These are phyloP conservation scores for Therioaphis trifolii DNA, from an alignment of 2,888 invertebrate genomes.

Conservation along the genomic window DNA sequence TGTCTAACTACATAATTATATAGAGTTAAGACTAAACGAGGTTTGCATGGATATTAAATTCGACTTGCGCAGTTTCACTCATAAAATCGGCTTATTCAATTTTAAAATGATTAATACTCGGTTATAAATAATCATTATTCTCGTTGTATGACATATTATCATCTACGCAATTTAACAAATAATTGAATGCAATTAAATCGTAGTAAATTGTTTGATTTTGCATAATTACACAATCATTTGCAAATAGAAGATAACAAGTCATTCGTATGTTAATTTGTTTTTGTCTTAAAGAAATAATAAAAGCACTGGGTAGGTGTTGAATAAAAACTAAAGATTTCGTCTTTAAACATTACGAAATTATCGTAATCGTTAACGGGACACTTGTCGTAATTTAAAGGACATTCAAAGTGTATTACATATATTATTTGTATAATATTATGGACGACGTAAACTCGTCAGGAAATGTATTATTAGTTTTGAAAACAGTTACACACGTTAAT, in stretches of 20 bases:
- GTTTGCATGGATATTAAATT: background rate
- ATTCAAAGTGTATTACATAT: background rate
- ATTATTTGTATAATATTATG: background rate
- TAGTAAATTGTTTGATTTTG: conserved; percentile 12
- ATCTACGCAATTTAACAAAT: background rate
- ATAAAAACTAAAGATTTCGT: background rate
- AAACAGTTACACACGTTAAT: background rate
- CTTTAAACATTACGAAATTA: background rate
- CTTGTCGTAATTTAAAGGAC: background rate
- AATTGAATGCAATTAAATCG: conserved; percentile 28
- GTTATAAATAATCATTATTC: background rate
- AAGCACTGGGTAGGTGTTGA: background rate
- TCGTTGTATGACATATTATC: background rate
- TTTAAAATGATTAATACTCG: background rate
- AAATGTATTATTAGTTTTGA: background rate
- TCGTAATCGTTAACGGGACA: background rate
- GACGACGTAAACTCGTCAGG: background rate
- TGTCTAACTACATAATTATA: too few relatives aligned
- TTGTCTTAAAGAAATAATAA: conserved; percentile 10
- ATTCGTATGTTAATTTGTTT: conserved; percentile 15
- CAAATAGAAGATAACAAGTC: conserved; percentile 7
- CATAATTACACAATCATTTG: conserved; percentile 26
- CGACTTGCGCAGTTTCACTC: background rate
- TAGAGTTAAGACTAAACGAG: background rate
- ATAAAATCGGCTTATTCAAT: background rate